phyloP scores from a whole-genome alignment of 2,113 vertebrate genomes.

The Mustela lutreola region DNA sequence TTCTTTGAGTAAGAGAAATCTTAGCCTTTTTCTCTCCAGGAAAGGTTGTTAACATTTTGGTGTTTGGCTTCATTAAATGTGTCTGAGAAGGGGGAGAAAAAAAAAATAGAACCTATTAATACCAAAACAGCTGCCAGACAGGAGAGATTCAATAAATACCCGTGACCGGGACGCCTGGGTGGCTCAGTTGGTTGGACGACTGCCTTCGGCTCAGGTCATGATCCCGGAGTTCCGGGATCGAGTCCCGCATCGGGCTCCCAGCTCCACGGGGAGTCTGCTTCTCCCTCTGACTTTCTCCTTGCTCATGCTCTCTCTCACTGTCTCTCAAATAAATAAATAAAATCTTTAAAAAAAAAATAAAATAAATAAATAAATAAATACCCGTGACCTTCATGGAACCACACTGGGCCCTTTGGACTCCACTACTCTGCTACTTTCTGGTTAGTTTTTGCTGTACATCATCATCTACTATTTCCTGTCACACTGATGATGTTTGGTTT shows the following conservation, averaged over 20 bases:
- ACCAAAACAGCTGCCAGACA: constrained; percentile 13
- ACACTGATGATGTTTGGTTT: not conserved
- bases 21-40: constrained; percentile 53
- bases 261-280: too few relatives aligned
- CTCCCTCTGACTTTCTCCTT: too few relatives aligned
- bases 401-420: not conserved
- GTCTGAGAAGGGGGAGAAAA: constrained; percentile 69
- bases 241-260: too few relatives aligned
- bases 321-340: too few relatives aligned
- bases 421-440: not conserved
- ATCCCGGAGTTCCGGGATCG: too few relatives aligned
- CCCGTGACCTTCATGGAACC: not conserved
- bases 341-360: too few relatives aligned
- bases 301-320: too few relatives aligned
- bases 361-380: not conserved
- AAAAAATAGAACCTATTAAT: constrained; percentile 32
- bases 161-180: not conserved
- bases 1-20: constrained; percentile 38
- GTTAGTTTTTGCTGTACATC: not conserved
- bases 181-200: too few relatives aligned
- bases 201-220: too few relatives aligned
- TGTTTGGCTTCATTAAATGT: constrained; percentile 31
- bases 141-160: not conserved
- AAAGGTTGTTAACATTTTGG: not conserved
- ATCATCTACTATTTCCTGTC: not conserved